Evolutionary conservation across 2,113 vertebrate genomes (phyloP).

Genomic region (Ctenodactylus gundi): DNA sequence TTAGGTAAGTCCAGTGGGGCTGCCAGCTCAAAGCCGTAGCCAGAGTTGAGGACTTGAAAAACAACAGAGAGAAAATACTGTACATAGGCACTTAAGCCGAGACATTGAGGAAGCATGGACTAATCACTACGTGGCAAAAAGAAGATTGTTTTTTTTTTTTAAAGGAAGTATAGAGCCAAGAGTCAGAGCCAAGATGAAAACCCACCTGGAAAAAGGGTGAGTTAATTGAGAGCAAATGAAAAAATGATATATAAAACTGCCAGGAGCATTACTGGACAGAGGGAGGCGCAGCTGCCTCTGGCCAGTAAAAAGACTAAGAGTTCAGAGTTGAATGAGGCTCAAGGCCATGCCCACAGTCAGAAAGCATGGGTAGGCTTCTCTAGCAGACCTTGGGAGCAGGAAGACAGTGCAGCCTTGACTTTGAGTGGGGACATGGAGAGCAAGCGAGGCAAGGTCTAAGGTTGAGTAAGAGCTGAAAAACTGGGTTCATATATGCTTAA

Average conservation of each 20-base stretch:
- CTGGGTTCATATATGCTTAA: not conserved
- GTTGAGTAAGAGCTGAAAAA: not conserved
- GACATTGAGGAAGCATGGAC: not conserved
- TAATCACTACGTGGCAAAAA: not conserved
- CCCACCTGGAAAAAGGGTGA: not conserved
- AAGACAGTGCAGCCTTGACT: not conserved
- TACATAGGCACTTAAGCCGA: not conserved
- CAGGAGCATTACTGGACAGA: not conserved
- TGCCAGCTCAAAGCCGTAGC: not conserved
- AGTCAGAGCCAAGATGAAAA: conserved; percentile 10
- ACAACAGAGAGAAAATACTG: not conserved
- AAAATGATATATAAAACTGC: not conserved
- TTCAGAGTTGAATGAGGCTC: not conserved
- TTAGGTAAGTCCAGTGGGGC: not conserved
- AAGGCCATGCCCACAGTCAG: not conserved
- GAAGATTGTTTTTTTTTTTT: not conserved
- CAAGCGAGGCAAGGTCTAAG: not conserved
- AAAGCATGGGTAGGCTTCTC: not conserved
- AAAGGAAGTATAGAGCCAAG: not conserved
- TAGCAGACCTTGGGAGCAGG: not conserved
- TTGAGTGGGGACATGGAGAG: not conserved
- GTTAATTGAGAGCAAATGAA: not conserved
- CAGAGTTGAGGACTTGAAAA: not conserved
- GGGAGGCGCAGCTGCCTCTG: not conserved
- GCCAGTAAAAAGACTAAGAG: not conserved